A percentile compares a stretch with the other conserved stretches of the same genome.
phyloP scores from a whole-genome alignment of 2,797 vertebrate species.

The Acrossocheilus fasciatus region DNA sequence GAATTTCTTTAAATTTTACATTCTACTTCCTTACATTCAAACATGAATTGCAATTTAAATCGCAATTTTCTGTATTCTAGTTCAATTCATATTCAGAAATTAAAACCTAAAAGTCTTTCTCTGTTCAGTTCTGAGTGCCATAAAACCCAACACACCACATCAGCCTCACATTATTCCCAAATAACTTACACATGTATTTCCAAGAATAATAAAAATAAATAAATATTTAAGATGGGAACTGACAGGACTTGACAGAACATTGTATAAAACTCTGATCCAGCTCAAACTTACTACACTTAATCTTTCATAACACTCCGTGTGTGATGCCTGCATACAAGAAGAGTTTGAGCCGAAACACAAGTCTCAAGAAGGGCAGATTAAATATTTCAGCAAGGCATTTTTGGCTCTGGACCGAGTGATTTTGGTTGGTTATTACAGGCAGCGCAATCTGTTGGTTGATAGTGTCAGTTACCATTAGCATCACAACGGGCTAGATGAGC shows the following conservation, averaged over 20 bases:
- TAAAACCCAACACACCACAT: neutral
- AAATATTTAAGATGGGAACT: constrained; percentile 53
- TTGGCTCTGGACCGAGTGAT: constrained; percentile 35
- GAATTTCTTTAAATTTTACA: neutral
- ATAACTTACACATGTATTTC: neutral
- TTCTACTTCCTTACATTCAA: neutral
- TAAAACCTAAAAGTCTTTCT: neutral
- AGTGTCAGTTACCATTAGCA: constrained; percentile 48
- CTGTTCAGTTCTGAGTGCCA: neutral
- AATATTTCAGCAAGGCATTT: constrained; percentile 53
- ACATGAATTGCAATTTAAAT: neutral
- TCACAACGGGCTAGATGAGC: constrained; percentile 32
- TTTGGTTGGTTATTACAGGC: constrained; percentile 48
- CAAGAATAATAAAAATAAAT: constrained; percentile 2
- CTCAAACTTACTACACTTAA: constrained; percentile 30
- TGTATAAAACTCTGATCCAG: constrained; percentile 53
- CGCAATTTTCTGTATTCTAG: too few relatives aligned
- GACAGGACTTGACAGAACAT: constrained; percentile 42
- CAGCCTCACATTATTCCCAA: neutral
- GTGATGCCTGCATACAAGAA: constrained; percentile 16
- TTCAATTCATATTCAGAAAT: neutral
- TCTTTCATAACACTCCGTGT: constrained; percentile 32
- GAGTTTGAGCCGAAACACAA: constrained; percentile 29
- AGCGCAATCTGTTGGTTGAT: constrained; percentile 47
- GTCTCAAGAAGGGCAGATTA: constrained; percentile 39